These are phyloP conservation scores for Apocheima hispidaria DNA, from an alignment of 2,888 invertebrate species.

Conservation along the genomic window DNA sequence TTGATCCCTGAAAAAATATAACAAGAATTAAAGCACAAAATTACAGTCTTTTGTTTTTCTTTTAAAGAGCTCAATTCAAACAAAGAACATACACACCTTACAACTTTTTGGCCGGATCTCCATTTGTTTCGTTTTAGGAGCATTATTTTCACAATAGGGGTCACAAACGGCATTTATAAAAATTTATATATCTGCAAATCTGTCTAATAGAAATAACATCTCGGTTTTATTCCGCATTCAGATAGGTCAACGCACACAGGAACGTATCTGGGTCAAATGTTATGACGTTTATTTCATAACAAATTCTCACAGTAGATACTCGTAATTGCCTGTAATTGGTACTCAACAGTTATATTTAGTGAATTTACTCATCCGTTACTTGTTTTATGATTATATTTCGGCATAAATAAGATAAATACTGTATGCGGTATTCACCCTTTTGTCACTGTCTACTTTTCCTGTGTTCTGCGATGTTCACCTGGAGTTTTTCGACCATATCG, in stretches of 20 bases:
- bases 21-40: background rate
- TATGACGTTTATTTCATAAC: slow-evolving; percentile 65
- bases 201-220: slow-evolving; percentile 84
- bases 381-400: slow-evolving; percentile 57
- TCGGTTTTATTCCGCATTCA: slow-evolving; percentile 80
- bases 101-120: slow-evolving; percentile 58
- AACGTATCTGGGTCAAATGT: slow-evolving; percentile 82
- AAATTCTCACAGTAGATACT: slow-evolving; percentile 48
- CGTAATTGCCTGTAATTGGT: slow-evolving; percentile 42
- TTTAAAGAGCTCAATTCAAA: slow-evolving; percentile 51
- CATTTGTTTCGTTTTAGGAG: slow-evolving; percentile 56
- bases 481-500: slow-evolving; percentile 63
- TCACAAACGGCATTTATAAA: slow-evolving; percentile 77
- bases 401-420: slow-evolving; percentile 43
- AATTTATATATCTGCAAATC: slow-evolving; percentile 85
- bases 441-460: slow-evolving; percentile 62
- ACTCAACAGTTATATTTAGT: slow-evolving; percentile 50
- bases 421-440: slow-evolving; percentile 76
- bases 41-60: background rate
- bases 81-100: slow-evolving; percentile 80
- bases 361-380: slow-evolving; percentile 46
- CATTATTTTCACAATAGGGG: slow-evolving; percentile 56
- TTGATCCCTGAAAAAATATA: slow-evolving; percentile 19
- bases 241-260: slow-evolving; percentile 83
- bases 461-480: slow-evolving; percentile 61